These are phyloP conservation scores for Carabus problematicus DNA, from an alignment of 2,888 invertebrate genomes.

Conservation along the genomic window DNA sequence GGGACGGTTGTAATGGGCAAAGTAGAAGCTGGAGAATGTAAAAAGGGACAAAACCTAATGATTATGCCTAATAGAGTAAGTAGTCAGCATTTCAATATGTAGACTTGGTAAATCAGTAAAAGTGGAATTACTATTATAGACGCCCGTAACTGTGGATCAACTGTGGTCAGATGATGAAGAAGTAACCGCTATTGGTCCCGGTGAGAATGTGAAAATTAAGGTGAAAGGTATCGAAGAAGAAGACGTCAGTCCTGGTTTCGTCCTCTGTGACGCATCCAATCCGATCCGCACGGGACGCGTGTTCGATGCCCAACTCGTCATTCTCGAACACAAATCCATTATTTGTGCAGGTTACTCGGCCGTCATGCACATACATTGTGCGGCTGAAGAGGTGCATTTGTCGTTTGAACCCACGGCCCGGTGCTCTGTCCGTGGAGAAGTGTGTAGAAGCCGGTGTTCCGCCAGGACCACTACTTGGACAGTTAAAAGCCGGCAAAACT, in stretches of 20 bases:
- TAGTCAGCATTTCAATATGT: constrained; percentile 39
- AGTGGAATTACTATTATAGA: constrained; percentile 64
- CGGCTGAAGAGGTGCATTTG: constrained; percentile 97
- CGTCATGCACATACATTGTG: constrained; percentile 99
- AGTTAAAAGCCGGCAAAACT: constrained; percentile 83
- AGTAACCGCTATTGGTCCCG: constrained; percentile 90
- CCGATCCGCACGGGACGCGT: constrained; percentile 92
- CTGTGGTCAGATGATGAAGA: constrained; percentile 98
- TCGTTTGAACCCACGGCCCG: constrained; percentile 70
- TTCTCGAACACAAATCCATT: constrained; percentile 99
- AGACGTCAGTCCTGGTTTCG: constrained; percentile 98
- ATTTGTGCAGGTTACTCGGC: constrained; percentile 99
- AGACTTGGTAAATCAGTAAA: background rate
- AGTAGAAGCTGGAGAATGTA: constrained; percentile 94
- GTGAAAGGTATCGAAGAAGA: constrained; percentile 99
- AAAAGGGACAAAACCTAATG: constrained; percentile 88
- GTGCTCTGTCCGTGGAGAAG: constrained; percentile 76
- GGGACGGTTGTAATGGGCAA: constrained; percentile 99
- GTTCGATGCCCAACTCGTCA: constrained; percentile 98
- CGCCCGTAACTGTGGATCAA: constrained; percentile 93
- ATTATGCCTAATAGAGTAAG: constrained; percentile 98
- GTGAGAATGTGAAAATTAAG: constrained; percentile 99
- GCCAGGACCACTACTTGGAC: constrained; percentile 84
- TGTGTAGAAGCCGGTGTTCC: constrained; percentile 82
- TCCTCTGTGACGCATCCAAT: constrained; percentile 90